Base-by-base conservation (phyloP, 2,888 invertebrate genomes). In the Drosophila seclusa region DNA sequence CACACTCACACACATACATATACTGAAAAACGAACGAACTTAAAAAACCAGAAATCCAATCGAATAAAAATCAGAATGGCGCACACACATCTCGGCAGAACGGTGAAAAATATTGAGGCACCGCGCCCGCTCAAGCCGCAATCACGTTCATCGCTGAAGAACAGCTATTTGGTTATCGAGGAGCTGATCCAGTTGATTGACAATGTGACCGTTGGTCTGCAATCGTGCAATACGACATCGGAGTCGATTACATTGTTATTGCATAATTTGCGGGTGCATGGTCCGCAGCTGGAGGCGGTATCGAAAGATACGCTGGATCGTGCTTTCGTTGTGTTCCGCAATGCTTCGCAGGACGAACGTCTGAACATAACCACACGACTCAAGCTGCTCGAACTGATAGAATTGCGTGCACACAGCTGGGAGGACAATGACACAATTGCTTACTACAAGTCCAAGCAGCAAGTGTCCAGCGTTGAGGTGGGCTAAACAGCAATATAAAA, bases 341-440 rank as follows among this genome's bases (percentile, higher is more conserved):
- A 98, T 94, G 97, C 97, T 89, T 97, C 97, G 90, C 96, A 97
- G 93, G 97, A 97, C 93, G 96, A 97, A 93, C 95, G 96, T 92
- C 94, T 98, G 90, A 97, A 97, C 92, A 95, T 96, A 92, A 95
- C 96, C 93, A 97, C 97, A 90, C 95, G 98, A 93, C 95, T 97
- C 91, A 96, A 97, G 93, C 95, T 98, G 90, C 95, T 99, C 92
- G 98, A 98, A 94, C 94, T 98, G 77, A 97, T 99, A 89, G 98
- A 99, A 94, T 94, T 98, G 91, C 95, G 98, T 92, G 98, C 98
- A 76, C 97, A 97, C 93, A 96, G 96, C 91, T 98, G 98, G 98
- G 96, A 96, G 92, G 96, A 96, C 82, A 97, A 97, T 93, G 96
- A 96, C 87, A 96, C 97, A 94, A 96, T 96, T 93, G 95, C 96